Evolutionary conservation across 2,113 vertebrate species (phyloP).

Genomic region (Synodontis membranacea): DNA sequence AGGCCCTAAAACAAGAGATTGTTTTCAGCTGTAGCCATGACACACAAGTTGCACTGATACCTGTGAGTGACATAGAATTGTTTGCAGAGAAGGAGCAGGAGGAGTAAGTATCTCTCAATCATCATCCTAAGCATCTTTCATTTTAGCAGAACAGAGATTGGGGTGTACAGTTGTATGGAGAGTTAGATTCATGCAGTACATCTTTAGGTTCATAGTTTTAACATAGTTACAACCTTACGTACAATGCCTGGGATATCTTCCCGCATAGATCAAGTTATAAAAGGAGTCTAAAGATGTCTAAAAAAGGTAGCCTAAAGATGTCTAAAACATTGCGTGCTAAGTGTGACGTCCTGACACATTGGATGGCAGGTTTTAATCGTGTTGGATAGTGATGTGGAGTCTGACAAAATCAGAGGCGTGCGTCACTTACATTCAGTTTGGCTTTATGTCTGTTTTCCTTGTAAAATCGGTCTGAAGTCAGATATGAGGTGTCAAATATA

Average conservation of each 20-base stretch:
- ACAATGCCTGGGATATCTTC: background rate
- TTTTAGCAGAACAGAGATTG: background rate
- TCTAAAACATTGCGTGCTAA: background rate
- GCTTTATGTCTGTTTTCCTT: background rate
- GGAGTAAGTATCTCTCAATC: slow-evolving; percentile 34
- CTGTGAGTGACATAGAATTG: slow-evolving; percentile 17
- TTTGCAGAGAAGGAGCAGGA: slow-evolving; percentile 8
- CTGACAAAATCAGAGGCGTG: background rate
- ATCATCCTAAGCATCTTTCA: background rate
- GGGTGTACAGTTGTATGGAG: background rate
- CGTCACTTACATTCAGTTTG: background rate
- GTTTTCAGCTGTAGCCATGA: slow-evolving; percentile 17
- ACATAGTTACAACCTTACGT: background rate
- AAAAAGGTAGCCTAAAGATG: background rate
- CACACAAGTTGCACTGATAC: slow-evolving; percentile 20
- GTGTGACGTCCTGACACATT: background rate
- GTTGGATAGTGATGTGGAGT: background rate
- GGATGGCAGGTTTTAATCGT: background rate
- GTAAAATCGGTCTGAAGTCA: background rate
- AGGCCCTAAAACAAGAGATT: slow-evolving; percentile 29
- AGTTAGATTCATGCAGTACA: background rate
- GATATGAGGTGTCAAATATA: background rate
- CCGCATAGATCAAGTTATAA: background rate
- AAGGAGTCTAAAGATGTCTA: background rate
- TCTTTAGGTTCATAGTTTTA: background rate